Evolutionary conservation across 2,888 invertebrate genomes (phyloP), one percentile per base, ranked within the genome.

Genomic region (Pocota personata): DNA sequence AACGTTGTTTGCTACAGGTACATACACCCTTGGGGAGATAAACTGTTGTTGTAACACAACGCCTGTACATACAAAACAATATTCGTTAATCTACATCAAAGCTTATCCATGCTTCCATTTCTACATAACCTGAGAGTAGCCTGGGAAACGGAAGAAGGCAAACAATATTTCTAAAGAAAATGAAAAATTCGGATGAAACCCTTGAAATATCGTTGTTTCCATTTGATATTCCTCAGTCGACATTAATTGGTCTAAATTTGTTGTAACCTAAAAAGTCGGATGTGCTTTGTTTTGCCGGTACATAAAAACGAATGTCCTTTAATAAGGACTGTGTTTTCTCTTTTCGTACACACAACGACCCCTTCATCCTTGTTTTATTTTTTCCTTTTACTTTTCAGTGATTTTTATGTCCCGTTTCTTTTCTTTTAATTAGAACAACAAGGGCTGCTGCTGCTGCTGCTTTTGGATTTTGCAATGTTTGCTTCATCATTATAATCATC

Each of bases 371-470:
- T 48, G 14, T 14, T 2, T 16, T 32, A 37, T 24, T 52, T 64
- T 12, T 43, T 64, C 10, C 14, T 46, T n/a, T n/a, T 48, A 5
- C 40, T 21, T 60, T 60, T 24, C 32, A 8, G 14, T 46, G 19
- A 79, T 52, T 67, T 60, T 71, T 27, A 7, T 14, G 40, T 16
- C 6, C 30, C 35, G 43, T 79, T 58, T 19, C 8, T 14, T 14
- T 52, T 75, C 40, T 48, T 72, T 75, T 67, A 75, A 78, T 83
- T 83, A 67, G 67, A 37, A 60, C 37, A 55, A 80, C 60, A 43
- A 6, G 16, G 76, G 10, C 46, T 19, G 40, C 12, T 72, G 35
- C 8, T 66, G 27, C 12, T 16, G n/a, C 7, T 66, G 14, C 8
- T 24, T 57, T 40, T 32, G 62, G 35, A 40, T 57, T 57, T 82